A percentile compares a stretch with the other conserved stretches of the same genome.
Conservation (phyloP, 2,888 invertebrate species). For the Therioaphis trifolii region DNA sequence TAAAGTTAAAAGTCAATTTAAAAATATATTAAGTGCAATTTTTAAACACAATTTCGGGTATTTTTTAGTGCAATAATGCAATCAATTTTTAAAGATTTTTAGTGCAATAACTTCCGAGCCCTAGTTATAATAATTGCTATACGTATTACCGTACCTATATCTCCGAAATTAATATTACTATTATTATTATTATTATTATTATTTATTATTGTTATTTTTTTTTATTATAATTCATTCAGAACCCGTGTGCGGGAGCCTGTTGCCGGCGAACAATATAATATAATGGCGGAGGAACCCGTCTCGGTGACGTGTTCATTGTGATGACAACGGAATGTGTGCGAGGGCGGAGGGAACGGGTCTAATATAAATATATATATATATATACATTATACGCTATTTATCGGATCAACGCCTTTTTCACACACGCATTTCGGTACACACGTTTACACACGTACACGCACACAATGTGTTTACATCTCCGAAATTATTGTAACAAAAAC, state of each 20-base stretch:
- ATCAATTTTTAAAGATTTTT: too few relatives aligned
- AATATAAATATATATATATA: too few relatives aligned
- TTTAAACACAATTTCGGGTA: too few relatives aligned
- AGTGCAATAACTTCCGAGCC: too few relatives aligned
- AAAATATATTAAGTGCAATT: too few relatives aligned
- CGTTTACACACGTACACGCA: neutral
- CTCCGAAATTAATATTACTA: too few relatives aligned
- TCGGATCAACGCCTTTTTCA: conserved; percentile 52
- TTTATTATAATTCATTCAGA: neutral
- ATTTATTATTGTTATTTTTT: too few relatives aligned
- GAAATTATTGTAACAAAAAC: conserved; percentile 54
- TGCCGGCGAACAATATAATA: neutral
- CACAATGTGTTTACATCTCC: conserved; percentile 51
- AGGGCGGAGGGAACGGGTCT: neutral
- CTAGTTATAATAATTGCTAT: too few relatives aligned
- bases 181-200: too few relatives aligned
- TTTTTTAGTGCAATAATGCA: too few relatives aligned
- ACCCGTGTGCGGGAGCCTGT: neutral
- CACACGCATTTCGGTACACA: neutral
- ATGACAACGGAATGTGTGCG: conserved; percentile 19
- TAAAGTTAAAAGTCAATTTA: too few relatives aligned
- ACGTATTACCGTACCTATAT: too few relatives aligned
- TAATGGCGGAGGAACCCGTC: neutral
- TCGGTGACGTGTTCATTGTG: conserved; percentile 49
- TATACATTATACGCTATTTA: conserved; percentile 50